Base-by-base conservation (phyloP, 2,797 vertebrate genomes). In the Alauda arvensis region DNA sequence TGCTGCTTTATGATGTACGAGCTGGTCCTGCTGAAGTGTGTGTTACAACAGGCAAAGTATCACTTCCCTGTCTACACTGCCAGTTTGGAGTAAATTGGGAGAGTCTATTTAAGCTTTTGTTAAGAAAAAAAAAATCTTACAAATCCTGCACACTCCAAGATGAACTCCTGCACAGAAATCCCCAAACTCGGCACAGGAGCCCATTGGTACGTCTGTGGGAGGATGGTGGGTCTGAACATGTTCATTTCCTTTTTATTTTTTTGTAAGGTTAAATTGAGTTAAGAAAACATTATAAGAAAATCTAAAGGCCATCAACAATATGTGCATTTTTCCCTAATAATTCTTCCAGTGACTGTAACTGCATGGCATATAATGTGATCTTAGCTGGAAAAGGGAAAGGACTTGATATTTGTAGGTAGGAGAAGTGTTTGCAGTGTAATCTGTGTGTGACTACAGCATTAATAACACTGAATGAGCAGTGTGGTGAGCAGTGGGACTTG, bases 1-100 rank as follows among this genome's bases (percentile, higher is more conserved):
- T 83, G 88, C 90, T 93, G 91, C 87, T 90, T 93, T 85, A 87
- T 3, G 4, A 87, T 72, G 70, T 83, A 76, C 40, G 77, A 88
- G 81, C 76, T 76, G 76, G 76, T 77, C 81, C 63, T 74, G 82
- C 85, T 92, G 88, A 91, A 92, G 86, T 81, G 82, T 46, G 25
- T 85, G 57, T 88, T 92, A 86, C 76, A 83, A 90, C 76, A 80
- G 70, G 63, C 61, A n/a, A 59, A 92, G 77, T 89, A 90, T 81
- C 85, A 67, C 40, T 87, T 91, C 53, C 87, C 67, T 26, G 13
- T 85, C 79, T 83, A 29, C 72, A 29, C 56, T 34, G 70, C 46
- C 67, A 81, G 25, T 60, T 75, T 79, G 81, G 81, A 89, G 49
- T 82, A 89, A 89, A 91, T 13, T 59, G 24, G 72, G 59, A 68